Evolutionary conservation across 2,797 vertebrate species (phyloP).

Genomic region (Basileuterus tristriatus): DNA sequence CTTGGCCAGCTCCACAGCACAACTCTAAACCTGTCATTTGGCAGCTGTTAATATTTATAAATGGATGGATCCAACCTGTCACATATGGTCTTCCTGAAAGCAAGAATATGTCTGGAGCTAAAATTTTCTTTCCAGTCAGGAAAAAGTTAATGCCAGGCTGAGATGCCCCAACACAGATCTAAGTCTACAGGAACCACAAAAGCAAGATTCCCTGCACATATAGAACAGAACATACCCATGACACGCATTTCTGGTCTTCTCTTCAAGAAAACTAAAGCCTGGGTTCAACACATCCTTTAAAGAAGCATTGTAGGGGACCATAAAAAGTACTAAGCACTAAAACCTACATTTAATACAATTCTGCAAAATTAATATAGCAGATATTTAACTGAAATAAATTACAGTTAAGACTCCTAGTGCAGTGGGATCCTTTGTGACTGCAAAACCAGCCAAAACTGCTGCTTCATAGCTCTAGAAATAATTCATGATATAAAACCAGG

Average conservation of each 20-base stretch:
- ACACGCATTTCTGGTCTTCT: neutral
- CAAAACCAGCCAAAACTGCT: neutral
- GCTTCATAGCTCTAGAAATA: neutral
- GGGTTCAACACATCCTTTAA: neutral
- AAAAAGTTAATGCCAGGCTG: neutral
- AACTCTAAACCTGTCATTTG: constrained; percentile 16
- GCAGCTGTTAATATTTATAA: constrained; percentile 20
- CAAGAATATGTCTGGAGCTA: neutral
- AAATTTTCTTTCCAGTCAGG: neutral
- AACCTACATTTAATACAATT: neutral
- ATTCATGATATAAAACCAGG: neutral
- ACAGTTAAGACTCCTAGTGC: neutral
- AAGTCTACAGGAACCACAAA: neutral
- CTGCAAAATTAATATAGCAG: neutral
- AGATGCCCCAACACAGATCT: neutral
- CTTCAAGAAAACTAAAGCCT: neutral
- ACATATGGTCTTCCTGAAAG: neutral
- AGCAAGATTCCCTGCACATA: neutral
- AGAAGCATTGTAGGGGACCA: neutral
- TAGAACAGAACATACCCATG: neutral
- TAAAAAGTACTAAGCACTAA: neutral
- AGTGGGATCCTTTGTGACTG: neutral
- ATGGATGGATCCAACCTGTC: neutral
- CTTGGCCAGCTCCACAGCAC: neutral
- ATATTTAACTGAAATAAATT: neutral